Conservation (phyloP, 2,113 vertebrate species). For the Cheirogaleus medius region DNA sequence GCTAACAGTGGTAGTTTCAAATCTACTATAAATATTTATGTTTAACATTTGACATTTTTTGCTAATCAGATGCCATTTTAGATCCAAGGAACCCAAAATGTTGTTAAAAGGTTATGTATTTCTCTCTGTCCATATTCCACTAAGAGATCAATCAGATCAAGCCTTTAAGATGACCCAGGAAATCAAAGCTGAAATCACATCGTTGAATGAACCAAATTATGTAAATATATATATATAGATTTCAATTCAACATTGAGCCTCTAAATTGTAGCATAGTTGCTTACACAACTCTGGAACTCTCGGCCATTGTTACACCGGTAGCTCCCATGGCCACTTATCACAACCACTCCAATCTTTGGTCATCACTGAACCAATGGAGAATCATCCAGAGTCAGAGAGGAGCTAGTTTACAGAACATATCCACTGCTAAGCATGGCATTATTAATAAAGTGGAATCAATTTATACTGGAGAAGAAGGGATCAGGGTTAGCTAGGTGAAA, state of each 20-base stretch:
- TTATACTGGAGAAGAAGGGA: not conserved
- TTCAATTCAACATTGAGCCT: not conserved
- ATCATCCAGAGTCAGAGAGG: not conserved
- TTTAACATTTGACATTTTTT: not conserved
- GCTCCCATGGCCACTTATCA: not conserved
- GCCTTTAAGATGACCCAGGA: not conserved
- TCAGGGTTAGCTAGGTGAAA: not conserved
- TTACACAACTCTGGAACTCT: not conserved
- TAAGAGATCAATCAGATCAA: not conserved
- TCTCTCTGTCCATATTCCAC: not conserved
- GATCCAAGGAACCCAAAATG: not conserved
- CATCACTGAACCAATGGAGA: not conserved
- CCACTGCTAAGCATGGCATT: not conserved
- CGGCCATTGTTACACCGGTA: not conserved
- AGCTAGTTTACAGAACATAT: not conserved
- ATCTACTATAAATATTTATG: not conserved
- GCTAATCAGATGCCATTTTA: not conserved
- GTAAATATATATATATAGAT: too few species aligned
- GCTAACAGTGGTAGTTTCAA: not conserved
- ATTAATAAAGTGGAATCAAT: not conserved
- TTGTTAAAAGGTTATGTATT: not conserved
- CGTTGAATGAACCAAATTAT: not conserved
- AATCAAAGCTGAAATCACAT: not conserved
- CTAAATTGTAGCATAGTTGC: not conserved
- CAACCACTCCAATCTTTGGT: not conserved